Conservation (phyloP, 2,888 invertebrate species). For the Antheraea assamensis region DNA sequence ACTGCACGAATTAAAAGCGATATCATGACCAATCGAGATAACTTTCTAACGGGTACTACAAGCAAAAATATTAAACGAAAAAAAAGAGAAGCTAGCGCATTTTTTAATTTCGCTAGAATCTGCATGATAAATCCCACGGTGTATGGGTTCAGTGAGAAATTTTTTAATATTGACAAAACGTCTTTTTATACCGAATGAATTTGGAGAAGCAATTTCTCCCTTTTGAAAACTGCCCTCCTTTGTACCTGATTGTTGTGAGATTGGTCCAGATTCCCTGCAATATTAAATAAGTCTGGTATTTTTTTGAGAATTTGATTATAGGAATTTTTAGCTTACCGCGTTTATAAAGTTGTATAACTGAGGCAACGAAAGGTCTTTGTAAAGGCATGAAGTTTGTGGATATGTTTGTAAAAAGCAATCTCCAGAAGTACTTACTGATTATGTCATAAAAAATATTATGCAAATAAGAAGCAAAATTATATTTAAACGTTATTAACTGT, state of each 20-base stretch:
- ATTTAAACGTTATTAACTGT: no score
- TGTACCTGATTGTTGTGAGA: slow-evolving; percentile 38
- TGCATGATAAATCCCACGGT: slow-evolving; percentile 11
- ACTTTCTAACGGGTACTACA: neutral
- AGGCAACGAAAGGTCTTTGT: neutral
- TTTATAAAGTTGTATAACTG: neutral
- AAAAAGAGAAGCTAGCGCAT: neutral
- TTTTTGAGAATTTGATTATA: slow-evolving; percentile 21
- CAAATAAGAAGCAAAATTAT: no score
- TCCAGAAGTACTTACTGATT: no score
- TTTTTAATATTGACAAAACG: slow-evolving; percentile 58
- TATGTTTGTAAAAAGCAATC: no score
- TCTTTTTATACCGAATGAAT: slow-evolving; percentile 50
- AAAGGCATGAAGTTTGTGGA: no score
- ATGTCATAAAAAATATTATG: no score
- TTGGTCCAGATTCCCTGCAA: slow-evolving; percentile 30
- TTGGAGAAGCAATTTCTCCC: slow-evolving; percentile 49
- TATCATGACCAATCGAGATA: neutral
- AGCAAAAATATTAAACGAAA: slow-evolving; percentile 6
- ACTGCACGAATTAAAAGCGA: neutral
- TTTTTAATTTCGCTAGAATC: slow-evolving; percentile 15
- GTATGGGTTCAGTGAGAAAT: slow-evolving; percentile 23
- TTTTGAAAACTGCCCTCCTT: slow-evolving; percentile 38
- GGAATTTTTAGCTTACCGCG: slow-evolving; percentile 20
- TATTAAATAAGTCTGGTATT: slow-evolving; percentile 40